These are phyloP conservation scores for Macrosiphum euphorbiae DNA, from an alignment of 2,888 invertebrate species.

Conservation along the genomic window DNA sequence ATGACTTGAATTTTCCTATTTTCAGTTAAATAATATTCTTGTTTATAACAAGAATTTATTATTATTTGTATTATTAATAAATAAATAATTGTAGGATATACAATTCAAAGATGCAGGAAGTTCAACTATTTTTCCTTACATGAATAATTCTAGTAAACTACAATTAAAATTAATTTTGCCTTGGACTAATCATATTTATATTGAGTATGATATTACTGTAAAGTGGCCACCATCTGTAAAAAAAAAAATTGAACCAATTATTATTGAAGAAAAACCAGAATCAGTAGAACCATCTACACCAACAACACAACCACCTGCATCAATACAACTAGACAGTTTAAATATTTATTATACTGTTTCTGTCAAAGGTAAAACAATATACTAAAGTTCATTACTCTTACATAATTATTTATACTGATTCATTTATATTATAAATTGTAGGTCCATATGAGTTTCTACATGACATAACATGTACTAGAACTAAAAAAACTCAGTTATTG, in stretches of 20 bases:
- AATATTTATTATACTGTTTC: conserved; percentile 44
- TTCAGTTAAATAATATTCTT: background rate
- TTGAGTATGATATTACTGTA: conserved; percentile 77
- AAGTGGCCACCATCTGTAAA: conserved; percentile 74
- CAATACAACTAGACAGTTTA: conserved; percentile 12
- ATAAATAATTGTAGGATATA: conserved; percentile 50
- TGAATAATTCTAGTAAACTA: conserved; percentile 69
- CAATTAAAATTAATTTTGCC: conserved; percentile 78
- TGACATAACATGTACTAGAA: conserved; percentile 78
- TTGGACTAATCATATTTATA: conserved; percentile 80
- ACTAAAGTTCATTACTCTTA: background rate
- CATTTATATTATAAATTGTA: conserved; percentile 66
- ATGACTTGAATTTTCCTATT: background rate
- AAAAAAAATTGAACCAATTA: background rate
- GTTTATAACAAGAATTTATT: background rate
- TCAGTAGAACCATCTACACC: background rate
- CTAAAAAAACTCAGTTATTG: conserved; percentile 24
- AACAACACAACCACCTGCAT: conserved; percentile 5
- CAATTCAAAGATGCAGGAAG: conserved; percentile 50
- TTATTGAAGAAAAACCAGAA: conserved; percentile 3
- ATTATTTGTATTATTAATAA: background rate
- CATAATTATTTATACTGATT: background rate
- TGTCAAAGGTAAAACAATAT: conserved; percentile 46
- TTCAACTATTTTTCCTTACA: background rate
- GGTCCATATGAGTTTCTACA: conserved; percentile 82